Percentiles rank a stretch among this genome's conserved stretches.
Conservation (phyloP, 2,113 vertebrate genomes). For the Caranx ignobilis region DNA sequence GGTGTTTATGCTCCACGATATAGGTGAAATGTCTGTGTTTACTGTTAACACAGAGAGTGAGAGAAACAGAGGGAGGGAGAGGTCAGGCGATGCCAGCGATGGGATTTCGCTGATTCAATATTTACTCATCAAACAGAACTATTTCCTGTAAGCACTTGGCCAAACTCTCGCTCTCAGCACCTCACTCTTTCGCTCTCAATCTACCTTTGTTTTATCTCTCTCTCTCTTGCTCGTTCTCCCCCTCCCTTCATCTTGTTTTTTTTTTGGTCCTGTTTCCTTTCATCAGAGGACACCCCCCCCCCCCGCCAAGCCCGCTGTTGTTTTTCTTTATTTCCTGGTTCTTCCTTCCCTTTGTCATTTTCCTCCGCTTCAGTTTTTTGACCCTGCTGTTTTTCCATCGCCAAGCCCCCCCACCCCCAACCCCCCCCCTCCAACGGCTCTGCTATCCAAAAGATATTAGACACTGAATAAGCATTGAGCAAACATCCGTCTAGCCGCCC, state of each 20-base stretch:
- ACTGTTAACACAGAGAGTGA: conserved; percentile 51
- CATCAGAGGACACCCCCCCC: conserved; percentile 11
- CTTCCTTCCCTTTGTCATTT: conserved; percentile 21
- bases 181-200: conserved; percentile 15
- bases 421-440: neutral
- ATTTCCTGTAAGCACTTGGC: conserved; percentile 80
- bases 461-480: conserved; percentile 12
- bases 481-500: conserved; percentile 37
- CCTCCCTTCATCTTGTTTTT: neutral
- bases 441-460: conserved; percentile 17
- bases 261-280: neutral
- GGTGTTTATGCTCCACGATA: conserved; percentile 43
- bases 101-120: conserved; percentile 79
- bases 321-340: conserved; percentile 25
- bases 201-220: conserved; percentile 15
- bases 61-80: conserved; percentile 25
- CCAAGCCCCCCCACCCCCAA: neutral
- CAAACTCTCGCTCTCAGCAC: conserved; percentile 59
- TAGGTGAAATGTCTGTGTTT: conserved; percentile 60
- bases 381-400: conserved; percentile 11
- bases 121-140: conserved; percentile 80
- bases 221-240: neutral
- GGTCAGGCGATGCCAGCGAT: conserved; percentile 60
- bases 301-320: neutral
- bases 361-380: neutral